Conservation (phyloP, 1,140 invertebrate species). For the Euura lappo region DNA sequence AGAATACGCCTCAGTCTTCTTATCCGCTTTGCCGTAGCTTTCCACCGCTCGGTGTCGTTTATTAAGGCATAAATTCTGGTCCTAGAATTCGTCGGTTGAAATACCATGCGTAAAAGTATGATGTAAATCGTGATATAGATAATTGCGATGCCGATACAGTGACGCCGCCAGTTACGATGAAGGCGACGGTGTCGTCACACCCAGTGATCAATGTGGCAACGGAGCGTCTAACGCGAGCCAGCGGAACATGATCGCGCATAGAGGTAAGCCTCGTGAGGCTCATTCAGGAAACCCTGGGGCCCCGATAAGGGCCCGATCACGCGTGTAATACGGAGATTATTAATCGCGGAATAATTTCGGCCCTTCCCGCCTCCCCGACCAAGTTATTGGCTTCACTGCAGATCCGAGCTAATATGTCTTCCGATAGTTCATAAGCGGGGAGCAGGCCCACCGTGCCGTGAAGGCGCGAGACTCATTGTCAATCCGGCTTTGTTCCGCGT, state of each 20-base stretch:
- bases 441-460: constrained; percentile 37
- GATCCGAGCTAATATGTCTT: constrained; percentile 58
- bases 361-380: constrained; percentile 29
- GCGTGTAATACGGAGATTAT: constrained; percentile 59
- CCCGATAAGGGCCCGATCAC: constrained; percentile 55
- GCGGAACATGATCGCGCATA: constrained; percentile 21
- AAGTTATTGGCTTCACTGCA: constrained; percentile 53
- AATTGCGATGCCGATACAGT: too few relatives aligned
- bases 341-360: constrained; percentile 57
- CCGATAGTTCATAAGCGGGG: constrained; percentile 55
- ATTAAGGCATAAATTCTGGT: too few relatives aligned
- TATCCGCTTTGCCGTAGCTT: not conserved
- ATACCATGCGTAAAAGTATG: too few relatives aligned
- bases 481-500: too few relatives aligned
- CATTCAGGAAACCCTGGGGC: constrained; percentile 30
- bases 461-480: constrained; percentile 17
- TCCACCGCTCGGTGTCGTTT: too few relatives aligned
- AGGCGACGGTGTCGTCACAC: not conserved
- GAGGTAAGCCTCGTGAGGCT: constrained; percentile 18
- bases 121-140: too few relatives aligned
- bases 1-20: not conserved
- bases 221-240: constrained; percentile 23
- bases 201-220: constrained; percentile 32
- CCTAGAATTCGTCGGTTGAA: too few relatives aligned
- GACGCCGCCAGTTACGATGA: not conserved